Conservation (phyloP, 1,140 invertebrate species). For the Diachasma alloeum region DNA sequence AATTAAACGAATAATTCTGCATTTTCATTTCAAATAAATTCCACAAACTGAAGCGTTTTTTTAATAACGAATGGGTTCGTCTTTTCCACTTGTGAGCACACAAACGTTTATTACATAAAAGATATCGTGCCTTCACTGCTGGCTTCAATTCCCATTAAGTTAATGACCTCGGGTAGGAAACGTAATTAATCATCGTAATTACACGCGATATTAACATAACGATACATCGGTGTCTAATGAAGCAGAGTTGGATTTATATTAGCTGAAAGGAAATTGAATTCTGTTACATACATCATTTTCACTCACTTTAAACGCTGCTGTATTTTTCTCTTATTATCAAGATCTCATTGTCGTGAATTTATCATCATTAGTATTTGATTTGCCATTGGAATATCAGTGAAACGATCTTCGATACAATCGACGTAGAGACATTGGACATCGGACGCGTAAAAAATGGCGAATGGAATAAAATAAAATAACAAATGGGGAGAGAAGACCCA, state of each 20-base stretch:
- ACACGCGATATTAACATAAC: slow-evolving; percentile 35
- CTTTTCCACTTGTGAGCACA: not conserved
- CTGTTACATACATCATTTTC: slow-evolving; percentile 26
- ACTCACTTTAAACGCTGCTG: slow-evolving; percentile 7
- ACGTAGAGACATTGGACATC: not conserved
- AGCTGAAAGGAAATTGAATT: slow-evolving; percentile 25
- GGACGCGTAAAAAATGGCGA: not conserved
- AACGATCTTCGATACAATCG: not conserved
- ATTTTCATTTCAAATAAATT: not conserved
- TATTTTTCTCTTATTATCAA: slow-evolving; percentile 21
- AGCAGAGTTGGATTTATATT: slow-evolving; percentile 15
- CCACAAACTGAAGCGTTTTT: not conserved
- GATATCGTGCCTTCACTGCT: not conserved
- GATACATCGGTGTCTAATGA: slow-evolving; percentile 26
- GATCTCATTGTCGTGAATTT: not conserved
- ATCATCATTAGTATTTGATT: not conserved
- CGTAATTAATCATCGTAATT: slow-evolving; percentile 36
- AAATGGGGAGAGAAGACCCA: slow-evolving; percentile 14
- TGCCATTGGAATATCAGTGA: not conserved
- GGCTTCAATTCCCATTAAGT: slow-evolving; percentile 27
- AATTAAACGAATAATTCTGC: not conserved
- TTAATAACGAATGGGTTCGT: not conserved
- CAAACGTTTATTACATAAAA: slow-evolving; percentile 6
- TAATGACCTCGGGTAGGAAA: slow-evolving; percentile 29
- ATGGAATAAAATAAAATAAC: slow-evolving; percentile 15